Percentiles rank a stretch among this genome's conserved stretches.
phyloP scores from a whole-genome alignment of 2,888 invertebrate species.

The Epinotia bilunana region DNA sequence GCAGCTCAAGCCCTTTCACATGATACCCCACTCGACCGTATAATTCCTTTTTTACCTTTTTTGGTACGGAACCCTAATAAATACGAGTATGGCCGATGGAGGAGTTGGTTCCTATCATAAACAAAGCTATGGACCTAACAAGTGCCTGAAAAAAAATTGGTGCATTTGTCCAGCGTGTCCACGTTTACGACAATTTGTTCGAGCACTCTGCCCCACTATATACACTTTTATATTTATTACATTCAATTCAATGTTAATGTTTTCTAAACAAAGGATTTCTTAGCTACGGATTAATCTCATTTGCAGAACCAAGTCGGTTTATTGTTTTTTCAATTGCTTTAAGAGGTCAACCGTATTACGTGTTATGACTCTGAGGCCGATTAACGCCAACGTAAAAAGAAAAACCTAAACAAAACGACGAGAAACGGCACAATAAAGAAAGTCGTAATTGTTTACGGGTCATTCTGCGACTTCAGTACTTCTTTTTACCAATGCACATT shows the following conservation, averaged over 20 bases:
- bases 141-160: too few relatives aligned
- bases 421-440: constrained; percentile 50
- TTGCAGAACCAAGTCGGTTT: background rate
- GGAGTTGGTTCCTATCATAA: too few relatives aligned
- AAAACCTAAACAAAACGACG: constrained; percentile 50
- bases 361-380: constrained; percentile 48
- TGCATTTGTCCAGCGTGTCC: too few relatives aligned
- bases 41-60: too few relatives aligned
- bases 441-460: constrained; percentile 51
- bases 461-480: constrained; percentile 47
- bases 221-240: background rate
- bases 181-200: too few relatives aligned
- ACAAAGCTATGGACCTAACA: too few relatives aligned
- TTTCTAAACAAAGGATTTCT: constrained; percentile 16
- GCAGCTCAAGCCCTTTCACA: too few relatives aligned
- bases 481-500: constrained; percentile 17
- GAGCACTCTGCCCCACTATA: too few relatives aligned
- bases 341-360: constrained; percentile 48
- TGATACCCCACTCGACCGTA: too few relatives aligned
- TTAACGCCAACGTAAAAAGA: constrained; percentile 52
- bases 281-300: constrained; percentile 9
- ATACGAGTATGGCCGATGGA: too few relatives aligned
- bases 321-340: constrained; percentile 15
- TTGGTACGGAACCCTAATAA: too few relatives aligned
- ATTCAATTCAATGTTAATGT: background rate